phyloP scores from a whole-genome alignment of 2,888 invertebrate species.

The Volucella inanis region DNA sequence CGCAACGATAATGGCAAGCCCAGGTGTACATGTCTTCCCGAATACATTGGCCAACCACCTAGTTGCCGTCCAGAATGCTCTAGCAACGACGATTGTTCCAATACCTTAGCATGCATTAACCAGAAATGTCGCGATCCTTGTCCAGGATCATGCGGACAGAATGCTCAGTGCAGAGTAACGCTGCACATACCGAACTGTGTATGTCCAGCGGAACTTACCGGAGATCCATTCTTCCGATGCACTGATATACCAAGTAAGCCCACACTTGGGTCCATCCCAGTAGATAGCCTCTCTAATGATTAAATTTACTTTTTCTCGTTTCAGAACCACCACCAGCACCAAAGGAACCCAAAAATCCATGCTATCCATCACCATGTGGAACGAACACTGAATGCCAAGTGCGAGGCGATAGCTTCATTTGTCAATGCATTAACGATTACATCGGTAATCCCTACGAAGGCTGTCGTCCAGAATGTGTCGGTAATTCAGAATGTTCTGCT shows the following conservation, averaged over 20 bases:
- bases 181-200: conserved; percentile 90
- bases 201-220: conserved; percentile 87
- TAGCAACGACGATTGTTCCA: conserved; percentile 88
- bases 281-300: neutral
- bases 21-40: conserved; percentile 87
- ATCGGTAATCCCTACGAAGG: conserved; percentile 90
- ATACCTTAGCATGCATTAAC: conserved; percentile 87
- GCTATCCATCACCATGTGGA: conserved; percentile 89
- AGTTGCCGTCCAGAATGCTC: conserved; percentile 89
- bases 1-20: conserved; percentile 86
- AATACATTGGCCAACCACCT: conserved; percentile 89
- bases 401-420: conserved; percentile 84
- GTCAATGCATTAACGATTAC: conserved; percentile 86
- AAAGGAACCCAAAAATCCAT: conserved; percentile 85
- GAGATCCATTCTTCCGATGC: conserved; percentile 90
- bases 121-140: conserved; percentile 91
- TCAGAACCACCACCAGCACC: conserved; percentile 76
- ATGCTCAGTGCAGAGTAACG: conserved; percentile 89
- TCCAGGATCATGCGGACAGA: conserved; percentile 90
- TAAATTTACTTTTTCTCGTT: conserved; percentile 54
- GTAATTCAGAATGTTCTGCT: conserved; percentile 93
- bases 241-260: conserved; percentile 79
- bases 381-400: conserved; percentile 87
- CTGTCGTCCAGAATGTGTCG: conserved; percentile 92
- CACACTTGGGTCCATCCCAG: conserved; percentile 44